Evolutionary conservation across 2,888 invertebrate species (phyloP), one percentile per base, ranked within the genome.

Genomic region (Salpingus planirostris): DNA sequence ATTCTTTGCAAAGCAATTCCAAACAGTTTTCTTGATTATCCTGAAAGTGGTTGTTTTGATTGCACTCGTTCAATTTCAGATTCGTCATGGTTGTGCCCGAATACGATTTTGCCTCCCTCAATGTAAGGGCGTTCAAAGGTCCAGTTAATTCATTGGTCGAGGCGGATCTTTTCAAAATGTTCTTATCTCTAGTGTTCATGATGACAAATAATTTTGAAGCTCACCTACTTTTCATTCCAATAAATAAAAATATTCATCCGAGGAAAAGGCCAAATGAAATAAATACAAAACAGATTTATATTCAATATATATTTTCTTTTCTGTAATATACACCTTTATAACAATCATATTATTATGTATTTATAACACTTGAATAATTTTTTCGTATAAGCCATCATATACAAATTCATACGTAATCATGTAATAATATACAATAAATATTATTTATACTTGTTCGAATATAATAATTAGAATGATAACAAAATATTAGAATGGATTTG

Each of bases 51-150:
- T 14, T 27, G 23, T 38, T 40, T 33, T 44, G 41, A 15, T 33
- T 24, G 2, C 27, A 21, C 11, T 33, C 41, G 27, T 29, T 32
- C 26, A 21, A 33, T 30, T 24, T 40, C n/a, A n/a, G n/a, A n/a
- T n/a, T n/a, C n/a, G n/a, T n/a, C n/a, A n/a, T n/a, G n/a, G n/a
- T n/a, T n/a, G n/a, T n/a, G n/a, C 49, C 50, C 1, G 50, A 48
- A 29, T 50, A 52, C 2, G 55, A 55, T 44, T 52, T 55, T 5
- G 55, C 50, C 25, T 52, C 53, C 36, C 53, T 47, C 42, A 55
- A 44, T 46, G 45, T 49, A 39, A 51, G 35, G 33, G 38, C 36
- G 39, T 44, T 41, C n/a, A 47, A 38, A 21, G 42, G 13, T 13
- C 47, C 47, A 2, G 15, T 7, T 21, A 38, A 18, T 25, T 31